Evolutionary conservation across 1,140 invertebrate species (phyloP).

Genomic region (Rhizoglyphus robini): DNA sequence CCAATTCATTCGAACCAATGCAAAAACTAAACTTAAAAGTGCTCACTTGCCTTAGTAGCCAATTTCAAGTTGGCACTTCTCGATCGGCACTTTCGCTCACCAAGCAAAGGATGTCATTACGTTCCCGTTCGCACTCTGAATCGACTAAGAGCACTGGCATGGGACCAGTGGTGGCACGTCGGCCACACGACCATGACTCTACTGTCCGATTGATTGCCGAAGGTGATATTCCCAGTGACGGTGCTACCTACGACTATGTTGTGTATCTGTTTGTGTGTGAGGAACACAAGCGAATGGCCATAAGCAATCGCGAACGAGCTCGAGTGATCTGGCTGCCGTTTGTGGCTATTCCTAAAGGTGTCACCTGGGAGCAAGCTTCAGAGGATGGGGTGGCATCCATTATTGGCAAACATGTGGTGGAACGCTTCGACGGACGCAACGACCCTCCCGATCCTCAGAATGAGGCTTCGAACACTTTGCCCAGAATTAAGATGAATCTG

Average conservation of each 20-base stretch:
- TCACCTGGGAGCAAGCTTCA: neutral
- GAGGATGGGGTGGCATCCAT: neutral
- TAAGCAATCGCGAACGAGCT: neutral
- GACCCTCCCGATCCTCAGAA: neutral
- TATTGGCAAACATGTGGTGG: neutral
- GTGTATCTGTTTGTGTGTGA: neutral
- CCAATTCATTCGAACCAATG: too few relatives aligned
- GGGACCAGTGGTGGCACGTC: too few relatives aligned
- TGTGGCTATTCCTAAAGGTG: neutral
- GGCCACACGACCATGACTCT: neutral
- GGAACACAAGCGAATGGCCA: constrained; percentile 7
- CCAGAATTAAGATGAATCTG: neutral
- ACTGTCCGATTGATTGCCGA: neutral
- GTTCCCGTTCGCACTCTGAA: too few relatives aligned
- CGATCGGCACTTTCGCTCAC: too few relatives aligned
- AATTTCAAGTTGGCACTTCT: too few relatives aligned
- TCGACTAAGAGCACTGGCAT: too few relatives aligned
- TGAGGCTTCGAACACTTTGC: neutral
- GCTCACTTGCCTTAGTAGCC: too few relatives aligned
- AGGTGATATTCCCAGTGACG: neutral
- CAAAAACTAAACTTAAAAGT: too few relatives aligned
- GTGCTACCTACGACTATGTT: neutral
- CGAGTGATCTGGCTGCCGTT: neutral
- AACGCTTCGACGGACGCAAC: neutral
- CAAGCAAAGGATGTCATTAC: too few relatives aligned